These are phyloP conservation scores for Battus philenor DNA, from an alignment of 1,140 invertebrate species.

Conservation along the genomic window DNA sequence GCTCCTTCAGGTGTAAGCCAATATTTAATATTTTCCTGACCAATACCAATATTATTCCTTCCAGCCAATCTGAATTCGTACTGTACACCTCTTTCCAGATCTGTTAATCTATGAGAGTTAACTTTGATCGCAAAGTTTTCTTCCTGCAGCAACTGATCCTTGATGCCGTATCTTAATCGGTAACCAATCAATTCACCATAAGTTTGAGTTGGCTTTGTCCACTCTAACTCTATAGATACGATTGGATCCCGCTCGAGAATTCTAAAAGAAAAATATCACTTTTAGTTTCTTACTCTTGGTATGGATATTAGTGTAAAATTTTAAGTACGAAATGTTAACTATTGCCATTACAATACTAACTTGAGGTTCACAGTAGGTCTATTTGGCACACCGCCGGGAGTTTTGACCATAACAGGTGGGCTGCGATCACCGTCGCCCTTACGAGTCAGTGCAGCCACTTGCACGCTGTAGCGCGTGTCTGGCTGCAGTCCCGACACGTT, in stretches of 20 bases:
- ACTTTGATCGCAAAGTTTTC: conserved; percentile 78
- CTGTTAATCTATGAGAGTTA: conserved; percentile 78
- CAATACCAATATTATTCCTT: conserved; percentile 93
- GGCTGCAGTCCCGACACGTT: conserved; percentile 94
- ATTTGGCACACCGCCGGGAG: conserved; percentile 94
- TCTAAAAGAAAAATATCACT: conserved; percentile 74
- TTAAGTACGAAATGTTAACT: not conserved
- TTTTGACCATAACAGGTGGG: conserved; percentile 87
- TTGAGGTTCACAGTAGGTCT: conserved; percentile 90
- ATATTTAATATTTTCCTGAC: conserved; percentile 92
- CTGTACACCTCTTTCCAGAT: conserved; percentile 91
- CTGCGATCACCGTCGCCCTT: conserved; percentile 96
- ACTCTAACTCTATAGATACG: conserved; percentile 92
- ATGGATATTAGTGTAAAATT: no score
- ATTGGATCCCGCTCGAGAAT: conserved; percentile 89
- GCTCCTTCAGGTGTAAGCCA: conserved; percentile 94
- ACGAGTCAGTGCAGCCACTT: conserved; percentile 94
- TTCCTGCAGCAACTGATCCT: conserved; percentile 86
- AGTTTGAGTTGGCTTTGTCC: conserved; percentile 90
- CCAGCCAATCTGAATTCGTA: conserved; percentile 97
- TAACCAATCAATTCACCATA: conserved; percentile 93
- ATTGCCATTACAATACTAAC: conserved; percentile 69
- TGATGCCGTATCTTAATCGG: conserved; percentile 90
- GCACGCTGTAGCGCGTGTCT: conserved; percentile 93
- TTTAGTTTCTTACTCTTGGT: no score